phyloP scores from a whole-genome alignment of 92 coral and sea anemone genomes.

The Desmophyllum pertusum region DNA sequence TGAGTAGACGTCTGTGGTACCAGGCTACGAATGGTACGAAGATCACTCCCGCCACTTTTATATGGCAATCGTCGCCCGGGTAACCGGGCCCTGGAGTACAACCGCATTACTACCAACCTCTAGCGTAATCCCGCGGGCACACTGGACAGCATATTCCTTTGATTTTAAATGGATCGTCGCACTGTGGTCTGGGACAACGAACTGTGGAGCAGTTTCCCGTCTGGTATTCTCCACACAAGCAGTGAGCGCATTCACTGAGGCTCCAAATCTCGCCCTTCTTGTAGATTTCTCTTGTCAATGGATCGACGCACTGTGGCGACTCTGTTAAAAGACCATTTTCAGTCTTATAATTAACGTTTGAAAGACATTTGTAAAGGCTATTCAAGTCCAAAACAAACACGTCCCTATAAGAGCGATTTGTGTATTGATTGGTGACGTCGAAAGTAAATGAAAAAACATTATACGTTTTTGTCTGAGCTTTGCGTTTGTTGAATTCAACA shows the following conservation, averaged over 20 bases:
- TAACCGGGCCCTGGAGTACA: background rate
- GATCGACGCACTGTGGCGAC: slow-evolving; percentile 54
- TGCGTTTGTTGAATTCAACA: too few species aligned
- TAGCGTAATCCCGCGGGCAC: slow-evolving; percentile 62
- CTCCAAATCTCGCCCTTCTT: slow-evolving; percentile 64
- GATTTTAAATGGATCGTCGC: slow-evolving; percentile 63
- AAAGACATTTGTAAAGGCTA: background rate
- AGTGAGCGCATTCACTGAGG: slow-evolving; percentile 78
- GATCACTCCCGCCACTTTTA: too few species aligned
- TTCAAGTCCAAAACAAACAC: too few species aligned
- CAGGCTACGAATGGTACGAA: too few species aligned
- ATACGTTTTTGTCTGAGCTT: too few species aligned
- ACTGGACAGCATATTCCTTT: slow-evolving; percentile 65
- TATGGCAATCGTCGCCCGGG: too few species aligned
- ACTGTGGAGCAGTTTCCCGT: slow-evolving; percentile 60
- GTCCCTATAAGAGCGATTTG: too few species aligned
- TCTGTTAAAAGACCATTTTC: slow-evolving; percentile 45
- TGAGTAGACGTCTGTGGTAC: too few species aligned
- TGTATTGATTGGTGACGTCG: too few species aligned
- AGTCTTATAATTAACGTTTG: too few species aligned
- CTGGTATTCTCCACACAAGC: slow-evolving; percentile 49
- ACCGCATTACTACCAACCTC: slow-evolving; percentile 34
- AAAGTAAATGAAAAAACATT: too few species aligned
- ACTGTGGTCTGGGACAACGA: slow-evolving; percentile 52
- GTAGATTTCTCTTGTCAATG: slow-evolving; percentile 35